Conservation (phyloP, 2,797 vertebrate genomes). For the Bovichtus diacanthus region DNA sequence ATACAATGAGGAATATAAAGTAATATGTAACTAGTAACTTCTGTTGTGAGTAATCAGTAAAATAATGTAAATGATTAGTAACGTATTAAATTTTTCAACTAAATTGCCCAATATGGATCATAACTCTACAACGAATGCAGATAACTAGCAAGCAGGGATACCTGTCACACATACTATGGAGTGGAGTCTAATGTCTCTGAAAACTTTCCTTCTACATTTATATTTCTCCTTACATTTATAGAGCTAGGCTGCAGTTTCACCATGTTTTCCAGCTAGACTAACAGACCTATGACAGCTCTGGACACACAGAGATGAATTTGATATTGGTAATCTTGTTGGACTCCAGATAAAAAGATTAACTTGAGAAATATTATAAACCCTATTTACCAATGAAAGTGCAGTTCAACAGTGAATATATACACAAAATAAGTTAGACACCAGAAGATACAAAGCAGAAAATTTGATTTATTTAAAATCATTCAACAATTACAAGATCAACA, state of each 20-base stretch:
- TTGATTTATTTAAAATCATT: not conserved
- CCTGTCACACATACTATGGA: not conserved
- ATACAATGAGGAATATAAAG: no score
- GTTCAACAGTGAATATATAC: not conserved
- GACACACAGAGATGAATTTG: not conserved
- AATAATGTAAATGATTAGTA: not conserved
- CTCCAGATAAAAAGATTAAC: not conserved
- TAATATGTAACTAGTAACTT: not conserved
- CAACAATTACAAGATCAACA: not conserved
- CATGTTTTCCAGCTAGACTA: not conserved
- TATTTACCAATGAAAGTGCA: not conserved
- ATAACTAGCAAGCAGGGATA: not conserved
- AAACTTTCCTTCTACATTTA: not conserved
- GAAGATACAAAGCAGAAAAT: not conserved
- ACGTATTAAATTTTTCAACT: not conserved
- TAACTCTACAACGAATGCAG: not conserved
- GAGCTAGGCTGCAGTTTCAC: not conserved
- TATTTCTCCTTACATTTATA: not conserved
- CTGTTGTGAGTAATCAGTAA: not conserved
- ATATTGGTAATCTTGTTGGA: not conserved
- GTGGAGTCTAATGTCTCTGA: no score
- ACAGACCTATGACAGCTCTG: not conserved
- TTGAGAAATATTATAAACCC: not conserved
- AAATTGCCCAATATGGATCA: not conserved
- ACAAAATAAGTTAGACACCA: not conserved